These are phyloP conservation scores for Etheostoma cragini DNA, from an alignment of 2,113 vertebrate species.

Conservation along the genomic window DNA sequence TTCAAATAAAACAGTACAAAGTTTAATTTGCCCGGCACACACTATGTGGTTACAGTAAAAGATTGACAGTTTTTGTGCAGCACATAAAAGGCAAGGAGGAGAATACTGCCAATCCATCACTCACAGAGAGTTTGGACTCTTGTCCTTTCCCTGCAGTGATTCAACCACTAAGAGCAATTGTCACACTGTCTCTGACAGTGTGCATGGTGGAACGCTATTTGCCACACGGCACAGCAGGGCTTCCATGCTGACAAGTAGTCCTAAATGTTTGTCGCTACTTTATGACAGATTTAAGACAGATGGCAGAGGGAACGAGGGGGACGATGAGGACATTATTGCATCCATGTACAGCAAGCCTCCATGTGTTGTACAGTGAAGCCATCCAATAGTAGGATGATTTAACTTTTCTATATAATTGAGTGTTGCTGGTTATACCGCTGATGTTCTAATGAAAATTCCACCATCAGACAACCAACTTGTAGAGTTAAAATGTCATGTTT, in stretches of 20 bases:
- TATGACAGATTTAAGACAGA: neutral
- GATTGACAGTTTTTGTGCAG: neutral
- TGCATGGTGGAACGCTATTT: neutral
- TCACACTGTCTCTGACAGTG: neutral
- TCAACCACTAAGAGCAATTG: neutral
- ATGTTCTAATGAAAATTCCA: neutral
- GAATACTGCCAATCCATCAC: slow-evolving; percentile 19
- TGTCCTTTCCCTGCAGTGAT: neutral
- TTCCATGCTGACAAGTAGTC: neutral
- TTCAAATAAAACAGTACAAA: neutral
- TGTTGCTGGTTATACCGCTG: neutral
- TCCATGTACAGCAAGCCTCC: neutral
- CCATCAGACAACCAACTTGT: neutral
- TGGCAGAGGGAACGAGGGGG: neutral
- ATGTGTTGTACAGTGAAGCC: neutral
- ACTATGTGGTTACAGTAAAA: neutral
- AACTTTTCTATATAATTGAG: neutral
- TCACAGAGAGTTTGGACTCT: neutral
- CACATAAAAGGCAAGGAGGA: neutral
- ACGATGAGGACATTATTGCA: neutral
- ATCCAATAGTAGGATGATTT: neutral
- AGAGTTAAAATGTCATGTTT: neutral
- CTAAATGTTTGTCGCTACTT: neutral
- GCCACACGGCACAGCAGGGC: neutral
- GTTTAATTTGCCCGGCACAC: neutral